A percentile compares a stretch with the other conserved stretches of the same genome.
Conservation (phyloP, 2,113 vertebrate genomes). For the Oryzias celebensis region DNA sequence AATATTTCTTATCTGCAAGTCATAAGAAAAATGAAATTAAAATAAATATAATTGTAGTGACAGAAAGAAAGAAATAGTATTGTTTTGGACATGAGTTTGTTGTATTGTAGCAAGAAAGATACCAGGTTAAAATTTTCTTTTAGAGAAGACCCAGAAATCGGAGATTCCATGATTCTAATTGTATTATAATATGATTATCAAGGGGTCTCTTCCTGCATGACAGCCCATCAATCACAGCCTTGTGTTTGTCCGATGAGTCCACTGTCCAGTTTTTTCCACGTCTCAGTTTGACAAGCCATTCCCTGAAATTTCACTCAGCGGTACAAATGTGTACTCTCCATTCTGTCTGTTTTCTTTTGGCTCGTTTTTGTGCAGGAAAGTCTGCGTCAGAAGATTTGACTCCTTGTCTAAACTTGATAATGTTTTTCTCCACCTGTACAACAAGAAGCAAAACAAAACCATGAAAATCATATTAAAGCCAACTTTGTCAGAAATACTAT, state of each 20-base stretch:
- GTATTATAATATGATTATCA: background rate
- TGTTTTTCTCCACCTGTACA: slow-evolving; percentile 53
- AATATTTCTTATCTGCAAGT: background rate
- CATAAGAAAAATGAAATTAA: background rate
- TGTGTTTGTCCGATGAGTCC: slow-evolving; percentile 6
- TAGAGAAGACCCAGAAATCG: background rate
- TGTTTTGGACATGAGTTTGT: background rate
- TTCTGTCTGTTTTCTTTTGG: slow-evolving; percentile 49
- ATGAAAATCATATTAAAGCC: background rate
- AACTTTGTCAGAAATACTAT: background rate
- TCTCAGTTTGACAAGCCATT: slow-evolving; percentile 30
- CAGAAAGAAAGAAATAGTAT: too few species aligned
- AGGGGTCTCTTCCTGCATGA: slow-evolving; percentile 10
- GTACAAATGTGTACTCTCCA: slow-evolving; percentile 61
- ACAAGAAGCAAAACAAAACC: background rate
- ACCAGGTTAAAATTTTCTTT: background rate
- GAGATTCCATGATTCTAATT: background rate
- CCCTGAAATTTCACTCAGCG: slow-evolving; percentile 53
- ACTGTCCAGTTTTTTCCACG: slow-evolving; percentile 6
- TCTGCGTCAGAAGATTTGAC: slow-evolving; percentile 23
- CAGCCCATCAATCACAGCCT: slow-evolving; percentile 10
- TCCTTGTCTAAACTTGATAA: background rate
- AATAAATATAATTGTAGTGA: slow-evolving; percentile 32
- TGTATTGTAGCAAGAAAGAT: slow-evolving; percentile 18
- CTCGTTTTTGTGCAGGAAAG: slow-evolving; percentile 38